A percentile compares a stretch with the other conserved stretches of the same genome.
phyloP scores from a whole-genome alignment of 2,113 vertebrate genomes.

The Uria aalge region DNA sequence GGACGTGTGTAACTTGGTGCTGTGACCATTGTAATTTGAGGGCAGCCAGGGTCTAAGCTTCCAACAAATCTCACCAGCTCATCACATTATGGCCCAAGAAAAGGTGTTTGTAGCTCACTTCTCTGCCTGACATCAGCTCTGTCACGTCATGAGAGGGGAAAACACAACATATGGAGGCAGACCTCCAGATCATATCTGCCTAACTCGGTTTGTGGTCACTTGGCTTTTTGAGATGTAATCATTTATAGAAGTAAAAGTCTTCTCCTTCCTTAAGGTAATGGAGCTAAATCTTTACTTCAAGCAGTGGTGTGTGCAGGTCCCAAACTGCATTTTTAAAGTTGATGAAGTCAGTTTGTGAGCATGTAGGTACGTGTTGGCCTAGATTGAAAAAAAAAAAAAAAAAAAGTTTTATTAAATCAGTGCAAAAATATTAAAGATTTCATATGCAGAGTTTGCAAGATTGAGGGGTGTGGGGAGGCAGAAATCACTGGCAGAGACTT shows the following conservation, averaged over 20 bases:
- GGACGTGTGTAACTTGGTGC: not conserved
- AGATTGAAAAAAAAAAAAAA: not conserved
- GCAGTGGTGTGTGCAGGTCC: not conserved
- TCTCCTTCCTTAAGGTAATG: not conserved
- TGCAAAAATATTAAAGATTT: not conserved
- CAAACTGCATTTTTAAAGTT: not conserved
- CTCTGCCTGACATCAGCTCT: not conserved
- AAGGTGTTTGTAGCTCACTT: not conserved
- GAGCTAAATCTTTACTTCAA: not conserved
- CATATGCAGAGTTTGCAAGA: not conserved
- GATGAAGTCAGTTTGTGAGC: not conserved
- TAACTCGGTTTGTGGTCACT: not conserved
- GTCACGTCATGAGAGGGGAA: not conserved
- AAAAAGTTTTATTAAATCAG: not conserved
- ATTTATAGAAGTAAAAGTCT: not conserved
- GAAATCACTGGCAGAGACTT: not conserved
- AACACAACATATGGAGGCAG: not conserved
- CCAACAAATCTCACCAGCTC: not conserved
- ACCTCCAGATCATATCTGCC: not conserved
- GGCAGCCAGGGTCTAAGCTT: not conserved
- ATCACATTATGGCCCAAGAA: not conserved
- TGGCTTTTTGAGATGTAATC: not conserved
- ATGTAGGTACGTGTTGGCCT: not conserved
- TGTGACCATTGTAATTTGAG: not conserved
- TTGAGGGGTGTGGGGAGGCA: not conserved